These are phyloP conservation scores for Spilosoma lubricipeda DNA, from an alignment of 2,888 invertebrate genomes.

Conservation along the genomic window DNA sequence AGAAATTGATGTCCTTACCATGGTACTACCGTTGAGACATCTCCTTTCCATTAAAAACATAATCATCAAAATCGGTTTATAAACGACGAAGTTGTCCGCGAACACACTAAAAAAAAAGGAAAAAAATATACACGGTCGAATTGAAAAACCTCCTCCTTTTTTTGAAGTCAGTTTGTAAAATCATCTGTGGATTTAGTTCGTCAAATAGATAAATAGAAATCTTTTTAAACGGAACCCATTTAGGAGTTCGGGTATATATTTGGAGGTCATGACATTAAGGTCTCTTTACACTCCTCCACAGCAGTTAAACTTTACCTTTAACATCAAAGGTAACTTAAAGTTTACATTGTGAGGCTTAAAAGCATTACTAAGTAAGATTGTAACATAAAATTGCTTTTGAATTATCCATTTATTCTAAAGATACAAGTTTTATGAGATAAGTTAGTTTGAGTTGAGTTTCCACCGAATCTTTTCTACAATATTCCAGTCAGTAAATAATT, in stretches of 20 bases:
- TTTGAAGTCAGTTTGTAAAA: no score
- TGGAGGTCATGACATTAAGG: not conserved
- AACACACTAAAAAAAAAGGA: no score
- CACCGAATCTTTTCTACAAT: not conserved
- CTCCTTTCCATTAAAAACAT: no score
- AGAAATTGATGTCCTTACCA: no score
- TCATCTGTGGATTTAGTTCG: no score
- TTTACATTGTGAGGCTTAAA: slow-evolving; percentile 1
- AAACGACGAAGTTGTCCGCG: no score
- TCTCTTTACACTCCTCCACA: not conserved
- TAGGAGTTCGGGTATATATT: not conserved
- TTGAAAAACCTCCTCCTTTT: no score
- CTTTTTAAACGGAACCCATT: not conserved
- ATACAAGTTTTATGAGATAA: slow-evolving; percentile 14
- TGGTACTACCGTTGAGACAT: no score
- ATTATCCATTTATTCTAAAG: slow-evolving; percentile 9
- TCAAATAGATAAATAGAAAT: not conserved
- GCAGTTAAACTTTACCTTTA: not conserved
- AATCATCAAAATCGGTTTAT: no score
- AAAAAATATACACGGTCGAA: no score
- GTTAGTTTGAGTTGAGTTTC: slow-evolving; percentile 11
- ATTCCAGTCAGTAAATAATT: not conserved
- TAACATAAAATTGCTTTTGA: slow-evolving; percentile 9
- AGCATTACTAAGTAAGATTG: slow-evolving; percentile 4
- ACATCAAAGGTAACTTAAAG: slow-evolving; percentile 10